Evolutionary conservation across 2,888 invertebrate genomes (phyloP).

Genomic region (Chalcis sispes): DNA sequence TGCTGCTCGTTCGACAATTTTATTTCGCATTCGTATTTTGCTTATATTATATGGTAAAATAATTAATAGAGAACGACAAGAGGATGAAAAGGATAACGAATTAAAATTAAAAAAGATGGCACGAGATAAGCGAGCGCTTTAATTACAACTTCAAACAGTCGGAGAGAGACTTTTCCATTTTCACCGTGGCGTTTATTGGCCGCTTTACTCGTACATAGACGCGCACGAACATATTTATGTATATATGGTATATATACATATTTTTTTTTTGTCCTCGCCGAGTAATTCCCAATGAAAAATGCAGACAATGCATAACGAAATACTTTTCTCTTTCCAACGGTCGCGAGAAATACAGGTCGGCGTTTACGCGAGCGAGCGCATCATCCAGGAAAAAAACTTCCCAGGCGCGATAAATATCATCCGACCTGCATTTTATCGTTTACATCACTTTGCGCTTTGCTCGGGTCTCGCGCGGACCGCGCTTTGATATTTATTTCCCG

Average conservation of each 20-base stretch:
- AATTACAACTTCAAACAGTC: constrained; percentile 26
- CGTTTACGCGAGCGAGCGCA: neutral
- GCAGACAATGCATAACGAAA: constrained; percentile 44
- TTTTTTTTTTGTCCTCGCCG: neutral
- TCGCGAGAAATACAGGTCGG: neutral
- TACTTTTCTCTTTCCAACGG: neutral
- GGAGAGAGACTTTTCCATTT: too few relatives aligned
- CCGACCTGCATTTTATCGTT: constrained; percentile 47
- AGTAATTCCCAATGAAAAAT: constrained; percentile 51
- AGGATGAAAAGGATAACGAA: too few relatives aligned
- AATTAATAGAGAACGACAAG: too few relatives aligned
- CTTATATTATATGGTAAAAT: too few relatives aligned
- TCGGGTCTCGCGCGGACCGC: neutral
- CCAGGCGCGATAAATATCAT: constrained; percentile 46
- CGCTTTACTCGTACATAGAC: too few relatives aligned
- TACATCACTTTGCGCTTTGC: neutral
- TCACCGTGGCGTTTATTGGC: neutral
- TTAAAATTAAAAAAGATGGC: too few relatives aligned
- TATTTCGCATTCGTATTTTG: too few relatives aligned
- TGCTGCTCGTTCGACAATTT: too few relatives aligned
- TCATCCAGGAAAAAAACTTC: constrained; percentile 43
- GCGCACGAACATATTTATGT: neutral
- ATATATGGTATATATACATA: neutral
- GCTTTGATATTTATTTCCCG: constrained; percentile 48
- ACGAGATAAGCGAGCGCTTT: neutral